phyloP scores from a whole-genome alignment of 2,797 vertebrate genomes.

The Phalanger gymnotis region DNA sequence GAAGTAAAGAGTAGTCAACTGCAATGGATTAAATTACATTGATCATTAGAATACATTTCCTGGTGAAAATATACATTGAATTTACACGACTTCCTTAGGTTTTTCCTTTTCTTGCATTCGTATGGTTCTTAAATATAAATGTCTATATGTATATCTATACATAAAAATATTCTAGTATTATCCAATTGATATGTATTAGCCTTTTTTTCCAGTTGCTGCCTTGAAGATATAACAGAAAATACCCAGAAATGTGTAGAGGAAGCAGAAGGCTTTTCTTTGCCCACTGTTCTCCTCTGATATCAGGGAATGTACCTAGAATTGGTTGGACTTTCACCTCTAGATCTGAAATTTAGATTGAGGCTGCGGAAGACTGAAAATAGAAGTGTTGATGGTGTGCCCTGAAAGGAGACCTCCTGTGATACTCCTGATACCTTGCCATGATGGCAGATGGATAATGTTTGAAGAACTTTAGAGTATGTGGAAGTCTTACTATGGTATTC shows the following conservation, averaged over 20 bases:
- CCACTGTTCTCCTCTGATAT: not conserved
- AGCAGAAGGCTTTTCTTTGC: not conserved
- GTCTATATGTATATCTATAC: too few species aligned
- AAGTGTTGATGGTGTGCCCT: not conserved
- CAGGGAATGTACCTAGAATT: not conserved
- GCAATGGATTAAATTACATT: too few species aligned
- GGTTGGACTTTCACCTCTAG: not conserved
- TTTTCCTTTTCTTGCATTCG: too few species aligned
- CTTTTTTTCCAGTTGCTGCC: not conserved
- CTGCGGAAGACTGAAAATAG: not conserved
- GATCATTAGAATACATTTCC: too few species aligned
- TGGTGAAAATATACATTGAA: too few species aligned
- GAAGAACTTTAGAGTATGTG: not conserved
- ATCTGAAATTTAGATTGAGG: not conserved
- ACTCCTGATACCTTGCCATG: not conserved
- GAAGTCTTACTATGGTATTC: not conserved
- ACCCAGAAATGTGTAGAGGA: not conserved
- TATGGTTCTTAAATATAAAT: too few species aligned
- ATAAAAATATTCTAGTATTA: not conserved
- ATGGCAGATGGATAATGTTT: not conserved
- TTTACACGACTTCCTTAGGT: too few species aligned
- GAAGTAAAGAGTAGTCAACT: too few species aligned
- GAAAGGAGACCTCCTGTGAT: not conserved
- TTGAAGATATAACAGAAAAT: not conserved
- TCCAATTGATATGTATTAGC: not conserved